Base-by-base conservation (phyloP, 1,140 invertebrate genomes). In the Cydia pomonella region DNA sequence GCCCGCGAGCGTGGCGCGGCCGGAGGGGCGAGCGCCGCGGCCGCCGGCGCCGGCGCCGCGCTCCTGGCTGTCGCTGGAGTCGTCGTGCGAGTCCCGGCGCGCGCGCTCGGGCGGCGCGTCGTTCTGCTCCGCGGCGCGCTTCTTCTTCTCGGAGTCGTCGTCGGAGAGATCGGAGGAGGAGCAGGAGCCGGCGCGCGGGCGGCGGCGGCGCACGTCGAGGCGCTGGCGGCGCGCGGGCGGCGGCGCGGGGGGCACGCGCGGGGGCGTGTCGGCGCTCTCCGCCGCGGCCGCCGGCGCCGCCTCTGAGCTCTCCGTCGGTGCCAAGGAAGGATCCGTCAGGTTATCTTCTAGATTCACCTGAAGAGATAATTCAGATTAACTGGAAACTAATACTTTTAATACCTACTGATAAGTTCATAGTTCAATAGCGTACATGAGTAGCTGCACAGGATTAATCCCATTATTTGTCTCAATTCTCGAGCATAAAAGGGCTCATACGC, bases 101-200 rank as follows among this genome's bases (percentile, higher is more conserved):
- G 95, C 93, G 77, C 96, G 95, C 41, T 94, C 94, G 16, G 86
- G 80, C 44, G 93, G 90, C 3, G 95, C 92, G 3, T 93, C 93
- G 33, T 94, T 94, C 59, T 96, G 93, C 89, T 97, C 97, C 64
- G 97, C 95, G 21, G 96, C 95, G 29, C 96, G 92, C 80, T 97
- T 97, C 82, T 97, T 96, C 6, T 96, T 94, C 84, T 97, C 97
- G 63, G 96, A 96, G 81, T 98, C 97, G 87, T 98, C 97, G 87
- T 98, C 97, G 66, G 97, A 98, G 5, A 97, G 96, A 86, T 98
- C 97, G 0, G 97, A 98, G 71, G 97, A 97, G 80, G 97, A 97
- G 84, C 97, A 98, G 6, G 97, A 97, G 1, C 97, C 96, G 6
- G 97, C 97, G 18, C 97, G 94, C 64, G 90, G 81, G 6, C 96